Evolutionary conservation across 2,888 invertebrate genomes (phyloP), one percentile per base, ranked within the genome.

Genomic region (Proisotoma minuta): DNA sequence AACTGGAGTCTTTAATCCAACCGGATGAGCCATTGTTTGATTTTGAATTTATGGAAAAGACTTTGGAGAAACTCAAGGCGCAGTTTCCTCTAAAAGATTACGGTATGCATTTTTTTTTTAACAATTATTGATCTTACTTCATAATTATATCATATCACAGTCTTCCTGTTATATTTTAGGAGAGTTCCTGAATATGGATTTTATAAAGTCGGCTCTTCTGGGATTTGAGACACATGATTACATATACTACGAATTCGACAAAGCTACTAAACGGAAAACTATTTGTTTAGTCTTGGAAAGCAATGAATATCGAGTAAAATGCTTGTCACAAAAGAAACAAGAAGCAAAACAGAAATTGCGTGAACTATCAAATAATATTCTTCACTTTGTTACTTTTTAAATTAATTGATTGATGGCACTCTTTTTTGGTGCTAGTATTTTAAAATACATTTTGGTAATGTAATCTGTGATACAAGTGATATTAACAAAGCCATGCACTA

Each of bases 161-260:
- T 5, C n/a, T n/a, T 47, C 10, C 20, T 57, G 39, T 40, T 63
- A 15, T 50, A 51, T 62, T 54, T 28, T 40, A 62, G 66, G 61
- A 3, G 63, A 68, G 39, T 39, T 63, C 15, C 27, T 57, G 5
- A 60, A 52, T n/a, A 48, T 43, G 43, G 49, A 53, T 5, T 59
- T 48, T 5, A 34, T 65, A 3, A 62, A 65, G 20, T 12, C 49
- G 2, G 59, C 62, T 24, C 27, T 61, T n/a, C 23, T 27, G n/a
- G 47, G 57, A 39, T 65, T 59, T 23, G 65, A 65, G n/a, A 43
- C 59, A 10, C 50, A 62, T 49, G 23, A 22, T 2, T 48, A 59
- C 15, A 49, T 65, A 26, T 50, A 48, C 23, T n/a, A 10, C 3
- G 22, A 22, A 10, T n/a, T 15, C 23, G 27, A 43, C 20, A 43